These are phyloP conservation scores for Drosophila barbarae DNA, from an alignment of 2,888 invertebrate genomes.

Conservation along the genomic window DNA sequence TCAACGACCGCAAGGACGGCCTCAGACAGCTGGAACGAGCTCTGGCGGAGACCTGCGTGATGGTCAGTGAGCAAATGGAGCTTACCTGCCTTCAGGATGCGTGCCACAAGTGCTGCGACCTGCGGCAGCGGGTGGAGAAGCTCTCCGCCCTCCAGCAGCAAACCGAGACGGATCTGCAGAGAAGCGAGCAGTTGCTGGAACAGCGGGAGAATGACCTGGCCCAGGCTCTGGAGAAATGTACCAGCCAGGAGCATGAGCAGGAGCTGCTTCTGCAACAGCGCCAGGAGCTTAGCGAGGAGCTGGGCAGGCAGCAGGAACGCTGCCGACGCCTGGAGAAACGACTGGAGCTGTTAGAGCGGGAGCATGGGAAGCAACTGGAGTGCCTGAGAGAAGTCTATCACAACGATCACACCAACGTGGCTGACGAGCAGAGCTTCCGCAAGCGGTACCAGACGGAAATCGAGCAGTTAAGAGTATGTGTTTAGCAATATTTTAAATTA, in stretches of 20 bases:
- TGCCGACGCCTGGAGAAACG: slow-evolving; percentile 86
- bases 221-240: slow-evolving; percentile 76
- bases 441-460: slow-evolving; percentile 91
- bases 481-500: too few relatives aligned
- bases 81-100: slow-evolving; percentile 81
- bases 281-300: slow-evolving; percentile 81
- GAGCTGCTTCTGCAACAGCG: slow-evolving; percentile 77
- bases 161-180: slow-evolving; percentile 72
- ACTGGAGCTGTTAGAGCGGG: slow-evolving; percentile 87
- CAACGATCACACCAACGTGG: slow-evolving; percentile 81
- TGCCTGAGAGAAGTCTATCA: slow-evolving; percentile 88
- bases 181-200: slow-evolving; percentile 76
- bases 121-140: slow-evolving; percentile 81
- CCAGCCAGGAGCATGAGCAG: slow-evolving; percentile 78
- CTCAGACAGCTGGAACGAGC: slow-evolving; percentile 84
- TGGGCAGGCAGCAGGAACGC: slow-evolving; percentile 84
- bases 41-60: slow-evolving; percentile 83
- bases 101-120: slow-evolving; percentile 82
- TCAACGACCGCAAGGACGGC: slow-evolving; percentile 84
- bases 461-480: slow-evolving; percentile 86
- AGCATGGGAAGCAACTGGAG: slow-evolving; percentile 91
- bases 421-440: slow-evolving; percentile 83
- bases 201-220: slow-evolving; percentile 76
- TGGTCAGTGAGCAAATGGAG: slow-evolving; percentile 77
- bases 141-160: slow-evolving; percentile 79